phyloP scores from a whole-genome alignment of 2,888 invertebrate genomes.

The Junonia oenone region DNA sequence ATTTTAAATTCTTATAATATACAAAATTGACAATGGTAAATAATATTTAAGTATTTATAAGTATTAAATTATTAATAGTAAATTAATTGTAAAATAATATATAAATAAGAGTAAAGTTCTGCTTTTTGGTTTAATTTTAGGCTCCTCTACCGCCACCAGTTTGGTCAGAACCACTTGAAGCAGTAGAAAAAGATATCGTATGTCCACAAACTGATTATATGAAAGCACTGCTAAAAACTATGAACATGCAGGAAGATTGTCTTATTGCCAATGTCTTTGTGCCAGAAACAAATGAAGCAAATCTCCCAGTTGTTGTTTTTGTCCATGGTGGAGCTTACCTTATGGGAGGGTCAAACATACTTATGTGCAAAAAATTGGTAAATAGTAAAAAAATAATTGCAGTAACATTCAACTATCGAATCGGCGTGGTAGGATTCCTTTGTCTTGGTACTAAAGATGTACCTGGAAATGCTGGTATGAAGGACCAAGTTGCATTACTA shows the following conservation, averaged over 20 bases:
- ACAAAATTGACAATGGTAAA: too few species aligned
- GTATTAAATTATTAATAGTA: neutral
- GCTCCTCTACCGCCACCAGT: constrained; percentile 42
- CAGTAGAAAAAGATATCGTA: constrained; percentile 30
- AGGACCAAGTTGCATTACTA: constrained; percentile 39
- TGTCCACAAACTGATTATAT: constrained; percentile 29
- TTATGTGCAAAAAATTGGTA: constrained; percentile 38
- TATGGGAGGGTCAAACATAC: constrained; percentile 42
- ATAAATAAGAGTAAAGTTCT: too few species aligned
- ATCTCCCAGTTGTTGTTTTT: constrained; percentile 52
- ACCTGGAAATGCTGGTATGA: constrained; percentile 43
- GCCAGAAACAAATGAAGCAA: constrained; percentile 31
- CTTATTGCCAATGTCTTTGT: constrained; percentile 36
- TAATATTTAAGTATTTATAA: neutral
- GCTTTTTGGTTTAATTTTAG: constrained; percentile 25
- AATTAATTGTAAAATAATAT: too few species aligned
- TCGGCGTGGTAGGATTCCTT: constrained; percentile 37
- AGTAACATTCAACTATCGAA: constrained; percentile 49
- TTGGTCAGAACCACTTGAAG: constrained; percentile 33
- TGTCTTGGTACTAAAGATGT: constrained; percentile 35
- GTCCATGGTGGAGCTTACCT: constrained; percentile 64
- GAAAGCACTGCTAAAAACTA: constrained; percentile 15
- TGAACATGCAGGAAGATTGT: constrained; percentile 33
- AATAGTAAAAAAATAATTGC: constrained; percentile 38
- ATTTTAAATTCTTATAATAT: too few species aligned